Conservation (phyloP, 2,797 vertebrate species). For the Sardinella longiceps region DNA sequence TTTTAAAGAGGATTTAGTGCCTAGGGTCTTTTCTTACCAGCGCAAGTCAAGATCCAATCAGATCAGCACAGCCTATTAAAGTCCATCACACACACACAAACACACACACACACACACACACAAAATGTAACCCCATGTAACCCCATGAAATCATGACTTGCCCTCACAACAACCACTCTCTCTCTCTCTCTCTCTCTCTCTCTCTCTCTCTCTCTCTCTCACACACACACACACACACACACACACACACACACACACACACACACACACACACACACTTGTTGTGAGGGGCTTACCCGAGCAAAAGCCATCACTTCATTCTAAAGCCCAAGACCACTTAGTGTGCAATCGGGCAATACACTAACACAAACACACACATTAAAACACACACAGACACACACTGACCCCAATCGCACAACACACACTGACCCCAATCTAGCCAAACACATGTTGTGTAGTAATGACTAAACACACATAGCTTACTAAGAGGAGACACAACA, state of each 20-base stretch:
- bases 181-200: background rate
- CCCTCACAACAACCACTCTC: background rate
- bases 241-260: conserved; percentile 34
- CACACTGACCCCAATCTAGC: background rate
- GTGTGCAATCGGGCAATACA: background rate
- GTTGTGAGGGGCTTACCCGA: background rate
- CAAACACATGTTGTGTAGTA: background rate
- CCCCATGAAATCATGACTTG: conserved; percentile 1
- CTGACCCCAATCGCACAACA: background rate
- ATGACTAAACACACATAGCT: background rate
- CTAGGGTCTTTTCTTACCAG: background rate
- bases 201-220: no score
- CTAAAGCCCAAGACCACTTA: conserved; percentile 12
- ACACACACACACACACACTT: background rate
- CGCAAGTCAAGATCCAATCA: background rate
- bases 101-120: background rate
- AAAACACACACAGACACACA: background rate
- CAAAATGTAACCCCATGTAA: background rate
- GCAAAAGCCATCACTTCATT: conserved; percentile 3
- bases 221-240: background rate
- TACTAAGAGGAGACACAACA: background rate
- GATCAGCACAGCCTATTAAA: conserved; percentile 8
- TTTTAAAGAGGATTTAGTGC: background rate
- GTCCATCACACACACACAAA: background rate
- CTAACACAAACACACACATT: background rate